These are phyloP conservation scores for Simalia tracyae DNA, from an alignment of 2,797 vertebrate genomes.

Conservation along the genomic window DNA sequence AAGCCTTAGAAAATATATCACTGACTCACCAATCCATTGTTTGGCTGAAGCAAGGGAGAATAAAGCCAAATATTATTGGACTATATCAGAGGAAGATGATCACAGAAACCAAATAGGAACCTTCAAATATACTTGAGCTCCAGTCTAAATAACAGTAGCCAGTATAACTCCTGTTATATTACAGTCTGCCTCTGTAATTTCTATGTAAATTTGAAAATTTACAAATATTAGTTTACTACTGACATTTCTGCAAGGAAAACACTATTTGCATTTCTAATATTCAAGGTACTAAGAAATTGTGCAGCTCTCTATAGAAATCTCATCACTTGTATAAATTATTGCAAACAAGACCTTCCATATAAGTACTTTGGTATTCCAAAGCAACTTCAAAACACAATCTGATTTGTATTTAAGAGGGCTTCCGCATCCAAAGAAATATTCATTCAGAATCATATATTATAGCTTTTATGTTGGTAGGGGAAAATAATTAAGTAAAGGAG, in stretches of 20 bases:
- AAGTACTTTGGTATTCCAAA: neutral
- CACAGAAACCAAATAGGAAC: constrained; percentile 50
- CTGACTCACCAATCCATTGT: constrained; percentile 74
- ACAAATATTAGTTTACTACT: constrained; percentile 2
- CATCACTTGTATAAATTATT: neutral
- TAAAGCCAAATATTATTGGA: constrained; percentile 68
- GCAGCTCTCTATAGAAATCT: neutral
- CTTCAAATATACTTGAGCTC: constrained; percentile 64
- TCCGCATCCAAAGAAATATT: neutral
- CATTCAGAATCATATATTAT: neutral
- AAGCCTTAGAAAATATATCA: constrained; percentile 39
- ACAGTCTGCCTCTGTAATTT: neutral
- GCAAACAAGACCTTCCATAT: neutral
- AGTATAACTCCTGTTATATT: neutral
- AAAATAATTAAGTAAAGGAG: neutral
- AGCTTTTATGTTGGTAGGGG: neutral
- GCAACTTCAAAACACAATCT: neutral
- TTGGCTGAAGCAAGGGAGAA: constrained; percentile 68
- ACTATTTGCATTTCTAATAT: constrained; percentile 17
- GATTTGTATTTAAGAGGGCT: neutral
- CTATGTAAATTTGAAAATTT: constrained; percentile 40
- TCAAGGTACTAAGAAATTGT: constrained; percentile 23
- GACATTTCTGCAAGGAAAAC: neutral
- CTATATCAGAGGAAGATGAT: constrained; percentile 55
- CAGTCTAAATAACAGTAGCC: constrained; percentile 34